Percentiles rank a stretch among this genome's conserved stretches.
Evolutionary conservation across 2,888 invertebrate species (phyloP).

Genomic region (Lithophane socia): DNA sequence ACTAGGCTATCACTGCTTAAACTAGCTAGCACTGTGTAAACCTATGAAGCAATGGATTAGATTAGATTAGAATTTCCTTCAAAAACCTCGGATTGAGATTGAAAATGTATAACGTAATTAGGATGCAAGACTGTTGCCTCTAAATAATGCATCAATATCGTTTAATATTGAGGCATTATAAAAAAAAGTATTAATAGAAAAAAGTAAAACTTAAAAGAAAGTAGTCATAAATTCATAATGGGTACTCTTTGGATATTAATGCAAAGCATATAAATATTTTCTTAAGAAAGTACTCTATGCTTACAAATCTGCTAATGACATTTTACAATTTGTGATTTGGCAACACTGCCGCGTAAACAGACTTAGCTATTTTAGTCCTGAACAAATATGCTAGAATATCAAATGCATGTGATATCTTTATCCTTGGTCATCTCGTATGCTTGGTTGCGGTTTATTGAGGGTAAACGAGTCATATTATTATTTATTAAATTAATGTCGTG

Average conservation of each 20-base stretch:
- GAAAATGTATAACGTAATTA: no score
- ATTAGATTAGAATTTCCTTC: no score
- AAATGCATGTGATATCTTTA: slow-evolving; percentile 7
- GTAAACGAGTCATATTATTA: slow-evolving; percentile 6
- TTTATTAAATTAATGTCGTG: not conserved
- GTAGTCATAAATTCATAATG: no score
- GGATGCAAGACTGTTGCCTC: no score
- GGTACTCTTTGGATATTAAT: not conserved
- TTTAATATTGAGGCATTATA: no score
- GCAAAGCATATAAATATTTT: not conserved
- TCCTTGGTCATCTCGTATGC: slow-evolving; percentile 40
- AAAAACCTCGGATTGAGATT: no score
- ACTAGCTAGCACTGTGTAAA: no score
- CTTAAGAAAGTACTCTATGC: not conserved
- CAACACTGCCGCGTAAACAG: not conserved
- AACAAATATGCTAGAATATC: slow-evolving; percentile 26
- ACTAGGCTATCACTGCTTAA: no score
- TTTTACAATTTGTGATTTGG: not conserved
- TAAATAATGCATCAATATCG: not conserved
- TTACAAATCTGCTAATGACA: slow-evolving; percentile 3
- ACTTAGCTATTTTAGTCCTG: no score
- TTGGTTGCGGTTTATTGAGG: slow-evolving; percentile 39
- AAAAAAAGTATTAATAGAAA: no score
- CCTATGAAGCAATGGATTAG: no score
- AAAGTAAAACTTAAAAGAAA: not conserved